phyloP scores from a whole-genome alignment of 2,888 invertebrate genomes.

The Epistrophe eligans region DNA sequence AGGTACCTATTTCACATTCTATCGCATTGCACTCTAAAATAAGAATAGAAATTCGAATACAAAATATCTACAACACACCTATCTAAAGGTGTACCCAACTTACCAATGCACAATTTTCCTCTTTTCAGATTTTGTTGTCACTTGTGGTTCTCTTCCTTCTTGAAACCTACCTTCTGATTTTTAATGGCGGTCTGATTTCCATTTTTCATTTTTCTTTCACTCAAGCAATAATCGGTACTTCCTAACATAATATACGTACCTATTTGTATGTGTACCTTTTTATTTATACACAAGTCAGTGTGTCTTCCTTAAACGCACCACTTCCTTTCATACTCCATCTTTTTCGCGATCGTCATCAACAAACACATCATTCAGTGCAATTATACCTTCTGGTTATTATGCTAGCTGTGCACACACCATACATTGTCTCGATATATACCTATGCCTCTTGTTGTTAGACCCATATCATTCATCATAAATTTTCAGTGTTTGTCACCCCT shows the following conservation, averaged over 20 bases:
- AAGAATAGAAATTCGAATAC: no score
- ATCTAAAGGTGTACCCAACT: no score
- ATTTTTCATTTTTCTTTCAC: conserved; percentile 62
- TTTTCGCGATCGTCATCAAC: conserved; percentile 38
- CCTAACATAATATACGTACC: background rate
- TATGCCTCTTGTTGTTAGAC: conserved; percentile 49
- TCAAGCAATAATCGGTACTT: conserved; percentile 71
- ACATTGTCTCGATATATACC: no score
- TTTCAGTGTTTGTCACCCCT: conserved; percentile 25
- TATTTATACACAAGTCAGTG: background rate
- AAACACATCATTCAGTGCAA: conserved; percentile 59
- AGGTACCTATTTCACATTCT: no score
- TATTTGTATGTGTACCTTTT: background rate
- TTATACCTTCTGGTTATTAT: conserved; percentile 62
- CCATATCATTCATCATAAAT: conserved; percentile 59
- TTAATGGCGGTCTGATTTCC: conserved; percentile 76
- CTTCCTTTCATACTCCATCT: conserved; percentile 40
- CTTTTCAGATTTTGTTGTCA: background rate
- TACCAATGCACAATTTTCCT: background rate
- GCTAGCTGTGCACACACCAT: conserved; percentile 4
- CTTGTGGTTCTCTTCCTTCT: background rate
- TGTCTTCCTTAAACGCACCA: conserved; percentile 54
- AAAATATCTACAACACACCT: no score
- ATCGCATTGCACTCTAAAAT: no score
- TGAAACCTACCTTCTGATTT: conserved; percentile 54